Base-by-base conservation (phyloP, 2,113 vertebrate species). In the Typhlomys cinereus region DNA sequence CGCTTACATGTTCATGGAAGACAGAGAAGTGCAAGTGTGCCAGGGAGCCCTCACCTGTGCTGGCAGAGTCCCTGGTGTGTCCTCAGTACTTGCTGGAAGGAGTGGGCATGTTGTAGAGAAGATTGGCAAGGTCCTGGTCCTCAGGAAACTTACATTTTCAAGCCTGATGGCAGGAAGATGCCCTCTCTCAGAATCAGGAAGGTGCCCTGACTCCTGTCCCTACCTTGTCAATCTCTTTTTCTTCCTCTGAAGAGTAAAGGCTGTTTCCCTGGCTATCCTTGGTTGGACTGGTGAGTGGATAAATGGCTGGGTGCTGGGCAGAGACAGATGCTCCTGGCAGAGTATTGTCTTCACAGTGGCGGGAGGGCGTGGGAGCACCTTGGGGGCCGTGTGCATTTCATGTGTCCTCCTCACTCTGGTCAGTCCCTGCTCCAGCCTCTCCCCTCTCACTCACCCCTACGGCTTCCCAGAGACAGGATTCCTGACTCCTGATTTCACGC, bases 101-200 rank as follows among this genome's bases (percentile, higher is more conserved):
- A 31, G 7, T 41, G 61, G 36, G 25, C 23, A 44, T 73, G 29
- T 50, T 9, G 71, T 34, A 48, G 46, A n/a, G 52, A 50, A n/a
- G 83, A 82, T 57, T 67, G 27, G 21, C 29, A 48, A 79, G 76
- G n/a, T 50, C 15, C 27, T 46, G 29, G 29, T 67, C 61, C 57
- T 87, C 62, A 88, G 59, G 73, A 66, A 71, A 84, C 59, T 66
- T 52, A 64, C 21, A 84, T 52, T 62, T 62, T 34, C 67, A 67
- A 80, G 85, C 71, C 61, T 15, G 31, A 57, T 9, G 36, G 57
- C 34, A 79, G 44, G 44, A 39, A n/a, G n/a, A 4, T 39, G 15
- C 52, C 17, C 31, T 15, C 18, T 29, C 18, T n/a, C 34, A 52
- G 74, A 48, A n/a, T 74, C 44, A 57, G 61, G 73, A 73, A 54